phyloP scores from a whole-genome alignment of 2,797 vertebrate species.

The Hozukius guyotensis region DNA sequence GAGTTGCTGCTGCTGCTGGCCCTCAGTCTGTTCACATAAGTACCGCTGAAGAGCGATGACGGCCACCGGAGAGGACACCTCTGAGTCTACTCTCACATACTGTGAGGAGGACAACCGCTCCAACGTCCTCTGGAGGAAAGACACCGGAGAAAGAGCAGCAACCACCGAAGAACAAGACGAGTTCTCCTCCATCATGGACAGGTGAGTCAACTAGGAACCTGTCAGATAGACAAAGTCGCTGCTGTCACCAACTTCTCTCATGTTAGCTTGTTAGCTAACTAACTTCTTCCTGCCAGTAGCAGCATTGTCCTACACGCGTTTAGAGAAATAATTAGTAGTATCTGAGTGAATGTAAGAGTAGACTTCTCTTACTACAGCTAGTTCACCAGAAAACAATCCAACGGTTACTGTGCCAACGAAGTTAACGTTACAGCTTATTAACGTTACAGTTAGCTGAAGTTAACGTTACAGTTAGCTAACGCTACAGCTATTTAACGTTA shows the following conservation, averaged over 20 bases:
- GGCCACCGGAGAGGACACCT: conserved; percentile 68
- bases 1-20: not conserved
- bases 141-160: not conserved
- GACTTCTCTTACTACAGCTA: not conserved
- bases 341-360: not conserved
- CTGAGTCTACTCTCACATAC: conserved; percentile 52
- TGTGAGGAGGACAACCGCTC: conserved; percentile 62
- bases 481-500: too few species aligned
- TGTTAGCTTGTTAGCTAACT: conserved; percentile 34
- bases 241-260: not conserved
- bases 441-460: not conserved
- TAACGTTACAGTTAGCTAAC: not conserved
- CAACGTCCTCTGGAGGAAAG: conserved; percentile 68
- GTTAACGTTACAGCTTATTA: not conserved
- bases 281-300: not conserved
- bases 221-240: too few species aligned
- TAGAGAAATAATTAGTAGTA: not conserved
- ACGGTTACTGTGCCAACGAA: not conserved
- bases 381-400: too few species aligned
- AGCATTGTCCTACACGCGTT: not conserved
- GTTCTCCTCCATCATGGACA: conserved; percentile 51
- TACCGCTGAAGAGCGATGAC: conserved; percentile 87
- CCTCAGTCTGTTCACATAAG: conserved; percentile 61
- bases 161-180: conserved; percentile 34
- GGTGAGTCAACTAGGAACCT: not conserved